These are phyloP conservation scores for Marronus borbonicus DNA, from an alignment of 2,888 invertebrate species.

Conservation along the genomic window DNA sequence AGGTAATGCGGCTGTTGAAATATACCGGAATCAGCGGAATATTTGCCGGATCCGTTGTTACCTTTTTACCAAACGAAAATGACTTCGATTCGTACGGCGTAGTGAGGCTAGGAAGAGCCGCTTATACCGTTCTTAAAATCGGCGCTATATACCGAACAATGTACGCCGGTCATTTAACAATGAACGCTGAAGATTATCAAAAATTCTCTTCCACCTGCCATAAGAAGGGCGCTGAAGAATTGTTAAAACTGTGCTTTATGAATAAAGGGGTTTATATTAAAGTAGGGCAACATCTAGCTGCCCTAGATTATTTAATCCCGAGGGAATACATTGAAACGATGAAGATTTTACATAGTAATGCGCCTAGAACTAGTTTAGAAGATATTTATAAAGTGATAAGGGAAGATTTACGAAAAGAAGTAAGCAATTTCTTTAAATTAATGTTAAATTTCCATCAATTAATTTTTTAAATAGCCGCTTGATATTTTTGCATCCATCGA, in stretches of 20 bases:
- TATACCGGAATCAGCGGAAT: constrained; percentile 49
- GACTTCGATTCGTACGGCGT: constrained; percentile 85
- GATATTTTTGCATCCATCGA: constrained; percentile 91
- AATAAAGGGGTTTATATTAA: constrained; percentile 99
- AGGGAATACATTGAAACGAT: constrained; percentile 93
- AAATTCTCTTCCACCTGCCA: constrained; percentile 85
- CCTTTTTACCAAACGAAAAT: constrained; percentile 73
- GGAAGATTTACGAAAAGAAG: constrained; percentile 90
- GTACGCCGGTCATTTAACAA: constrained; percentile 79
- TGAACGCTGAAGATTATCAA: constrained; percentile 79
- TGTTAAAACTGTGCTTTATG: constrained; percentile 88
- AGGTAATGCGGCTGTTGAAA: constrained; percentile 34
- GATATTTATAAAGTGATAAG: constrained; percentile 89
- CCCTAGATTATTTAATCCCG: constrained; percentile 95
- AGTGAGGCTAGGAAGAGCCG: constrained; percentile 90
- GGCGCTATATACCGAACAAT: constrained; percentile 85
- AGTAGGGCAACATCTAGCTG: constrained; percentile 96
- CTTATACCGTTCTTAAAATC: constrained; percentile 84
- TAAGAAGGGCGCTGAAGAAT: constrained; percentile 85
- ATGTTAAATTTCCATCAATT: background rate
- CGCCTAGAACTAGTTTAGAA: constrained; percentile 88
- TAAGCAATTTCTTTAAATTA: constrained; percentile 65
- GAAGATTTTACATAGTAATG: constrained; percentile 92
- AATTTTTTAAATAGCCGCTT: constrained; percentile 74
- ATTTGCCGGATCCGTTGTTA: constrained; percentile 49